phyloP scores from a whole-genome alignment of 2,113 vertebrate genomes.

The Clarias macrocephalus region DNA sequence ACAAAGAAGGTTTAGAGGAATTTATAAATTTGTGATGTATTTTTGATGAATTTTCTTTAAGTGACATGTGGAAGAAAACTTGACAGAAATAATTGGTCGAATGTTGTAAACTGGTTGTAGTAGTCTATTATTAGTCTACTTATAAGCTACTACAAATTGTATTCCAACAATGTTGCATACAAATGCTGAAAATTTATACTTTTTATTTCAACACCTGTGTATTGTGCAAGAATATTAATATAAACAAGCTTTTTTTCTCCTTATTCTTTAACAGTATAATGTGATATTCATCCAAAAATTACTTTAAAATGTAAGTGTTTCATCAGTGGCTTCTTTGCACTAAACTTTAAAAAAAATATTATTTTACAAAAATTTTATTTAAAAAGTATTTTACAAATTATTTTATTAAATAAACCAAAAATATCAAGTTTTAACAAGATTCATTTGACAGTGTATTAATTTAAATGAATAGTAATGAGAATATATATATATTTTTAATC shows the following conservation, averaged over 20 bases:
- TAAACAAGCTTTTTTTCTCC: not conserved
- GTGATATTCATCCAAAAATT: not conserved
- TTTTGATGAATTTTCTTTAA: no score
- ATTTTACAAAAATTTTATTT: not conserved
- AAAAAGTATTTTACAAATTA: not conserved
- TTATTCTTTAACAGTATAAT: not conserved
- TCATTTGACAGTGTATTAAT: no score
- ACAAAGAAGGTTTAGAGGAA: no score
- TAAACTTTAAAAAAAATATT: not conserved
- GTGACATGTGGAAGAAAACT: no score
- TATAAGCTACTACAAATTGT: not conserved
- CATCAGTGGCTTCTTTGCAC: not conserved
- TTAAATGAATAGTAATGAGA: no score
- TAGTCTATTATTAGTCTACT: not conserved
- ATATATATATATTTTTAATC: no score
- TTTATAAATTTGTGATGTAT: no score
- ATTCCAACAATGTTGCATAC: not conserved
- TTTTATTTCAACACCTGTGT: not conserved
- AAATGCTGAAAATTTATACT: not conserved
- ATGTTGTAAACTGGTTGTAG: not conserved
- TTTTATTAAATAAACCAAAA: no score
- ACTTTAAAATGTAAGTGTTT: not conserved
- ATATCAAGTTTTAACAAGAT: no score
- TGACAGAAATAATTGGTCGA: no score
- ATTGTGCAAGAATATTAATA: not conserved